Percentiles rank a stretch among this genome's conserved stretches.
These are phyloP conservation scores for Chironomus tepperi DNA, from an alignment of 1,140 invertebrate genomes.

Conservation along the genomic window DNA sequence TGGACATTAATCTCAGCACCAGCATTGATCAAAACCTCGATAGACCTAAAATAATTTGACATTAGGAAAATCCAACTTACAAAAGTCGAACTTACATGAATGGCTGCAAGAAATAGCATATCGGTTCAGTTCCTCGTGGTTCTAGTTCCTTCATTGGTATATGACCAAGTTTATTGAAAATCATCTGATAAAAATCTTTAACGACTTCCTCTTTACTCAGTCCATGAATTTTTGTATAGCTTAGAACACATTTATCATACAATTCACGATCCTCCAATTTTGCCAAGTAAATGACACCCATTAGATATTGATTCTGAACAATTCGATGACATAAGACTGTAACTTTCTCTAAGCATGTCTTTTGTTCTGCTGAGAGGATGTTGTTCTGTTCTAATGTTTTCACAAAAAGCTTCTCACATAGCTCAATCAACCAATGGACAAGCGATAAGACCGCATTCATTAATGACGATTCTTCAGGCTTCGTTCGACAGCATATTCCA, in stretches of 20 bases:
- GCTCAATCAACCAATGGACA: slow-evolving; percentile 73
- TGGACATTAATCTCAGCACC: slow-evolving; percentile 66
- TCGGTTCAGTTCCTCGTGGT: slow-evolving; percentile 45
- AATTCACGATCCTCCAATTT: slow-evolving; percentile 55
- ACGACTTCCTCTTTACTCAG: slow-evolving; percentile 26
- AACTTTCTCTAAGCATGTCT: slow-evolving; percentile 60
- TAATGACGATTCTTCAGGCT: slow-evolving; percentile 70
- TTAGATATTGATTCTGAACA: slow-evolving; percentile 61
- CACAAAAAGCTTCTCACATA: slow-evolving; percentile 32
- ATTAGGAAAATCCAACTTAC: slow-evolving; percentile 28
- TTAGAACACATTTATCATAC: slow-evolving; percentile 32
- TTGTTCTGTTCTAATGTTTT: neutral
- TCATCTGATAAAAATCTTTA: slow-evolving; percentile 34
- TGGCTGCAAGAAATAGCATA: slow-evolving; percentile 66
- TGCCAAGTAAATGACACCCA: slow-evolving; percentile 74
- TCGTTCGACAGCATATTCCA: slow-evolving; percentile 55
- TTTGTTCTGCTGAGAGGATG: slow-evolving; percentile 53
- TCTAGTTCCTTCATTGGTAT: slow-evolving; percentile 33
- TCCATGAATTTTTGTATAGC: slow-evolving; percentile 23
- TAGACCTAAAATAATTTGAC: slow-evolving; percentile 40
- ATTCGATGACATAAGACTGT: slow-evolving; percentile 59
- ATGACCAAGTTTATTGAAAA: slow-evolving; percentile 35
- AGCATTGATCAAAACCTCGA: slow-evolving; percentile 65
- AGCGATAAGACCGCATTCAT: slow-evolving; percentile 65
- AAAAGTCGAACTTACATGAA: slow-evolving; percentile 38